A percentile compares a stretch with the other conserved stretches of the same genome.
phyloP scores from a whole-genome alignment of 1,140 invertebrate genomes.

The Venturia canescens region DNA sequence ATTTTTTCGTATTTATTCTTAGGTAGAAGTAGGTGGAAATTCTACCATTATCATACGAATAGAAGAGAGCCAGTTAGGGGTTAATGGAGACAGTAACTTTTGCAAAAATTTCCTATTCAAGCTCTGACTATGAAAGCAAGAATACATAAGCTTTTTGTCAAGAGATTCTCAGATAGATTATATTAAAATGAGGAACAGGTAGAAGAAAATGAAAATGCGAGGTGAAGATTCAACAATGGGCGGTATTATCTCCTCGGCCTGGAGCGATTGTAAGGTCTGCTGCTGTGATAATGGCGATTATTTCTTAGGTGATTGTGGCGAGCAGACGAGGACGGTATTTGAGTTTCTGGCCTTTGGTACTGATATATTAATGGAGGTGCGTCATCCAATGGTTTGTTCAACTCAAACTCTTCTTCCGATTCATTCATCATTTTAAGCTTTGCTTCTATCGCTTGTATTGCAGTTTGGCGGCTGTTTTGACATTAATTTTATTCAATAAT shows the following conservation, averaged over 20 bases:
- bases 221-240: not conserved
- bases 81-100: conserved; percentile 24
- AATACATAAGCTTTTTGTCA: not conserved
- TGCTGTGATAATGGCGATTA: conserved; percentile 66
- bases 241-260: conserved; percentile 73
- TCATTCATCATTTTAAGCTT: conserved; percentile 89
- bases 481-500: not conserved
- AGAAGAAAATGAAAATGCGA: not conserved
- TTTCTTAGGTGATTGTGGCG: conserved; percentile 62
- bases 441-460: conserved; percentile 91
- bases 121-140: not conserved
- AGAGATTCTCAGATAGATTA: not conserved
- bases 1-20: conserved; percentile 29
- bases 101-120: not conserved
- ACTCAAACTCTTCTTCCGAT: conserved; percentile 83
- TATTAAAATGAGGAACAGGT: not conserved
- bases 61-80: not conserved
- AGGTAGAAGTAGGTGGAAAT: conserved; percentile 15
- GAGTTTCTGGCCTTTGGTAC: conserved; percentile 78
- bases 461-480: conserved; percentile 81
- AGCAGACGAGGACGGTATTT: conserved; percentile 74
- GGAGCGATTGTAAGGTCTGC: conserved; percentile 71
- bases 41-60: not conserved
- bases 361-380: conserved; percentile 83
- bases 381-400: conserved; percentile 82